phyloP scores from a whole-genome alignment of 37 sponge, comb jelly and placozoan species.

The Corticium candelabrum region DNA sequence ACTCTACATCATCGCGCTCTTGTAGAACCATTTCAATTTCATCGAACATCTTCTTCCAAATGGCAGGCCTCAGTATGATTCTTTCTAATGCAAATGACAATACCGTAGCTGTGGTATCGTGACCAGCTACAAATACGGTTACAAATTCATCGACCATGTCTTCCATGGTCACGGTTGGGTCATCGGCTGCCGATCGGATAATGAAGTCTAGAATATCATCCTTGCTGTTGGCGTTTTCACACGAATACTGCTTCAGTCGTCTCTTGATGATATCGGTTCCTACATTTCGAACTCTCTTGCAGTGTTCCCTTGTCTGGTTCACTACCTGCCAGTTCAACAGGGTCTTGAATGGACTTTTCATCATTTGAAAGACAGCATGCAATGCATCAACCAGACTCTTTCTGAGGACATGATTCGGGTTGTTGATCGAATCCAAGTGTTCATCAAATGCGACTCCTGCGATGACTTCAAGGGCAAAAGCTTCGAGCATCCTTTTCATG shows the following conservation, averaged over 20 bases:
- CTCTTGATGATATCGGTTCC: neutral
- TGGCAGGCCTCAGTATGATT: neutral
- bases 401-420: no score
- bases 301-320: neutral
- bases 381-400: neutral
- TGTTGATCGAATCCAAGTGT: neutral
- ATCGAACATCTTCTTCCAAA: neutral
- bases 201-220: neutral
- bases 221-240: neutral
- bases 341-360: neutral
- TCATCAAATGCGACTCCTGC: neutral
- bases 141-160: conserved; percentile 19
- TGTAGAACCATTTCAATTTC: conserved; percentile 10
- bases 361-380: neutral
- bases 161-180: neutral
- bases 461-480: neutral
- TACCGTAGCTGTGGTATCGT: conserved; percentile 12
- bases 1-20: neutral
- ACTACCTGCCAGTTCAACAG: neutral
- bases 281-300: neutral
- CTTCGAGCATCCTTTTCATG: no score
- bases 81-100: neutral
- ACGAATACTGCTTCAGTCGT: neutral
- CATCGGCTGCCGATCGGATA: neutral
- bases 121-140: conserved; percentile 11